Evolutionary conservation across 2,888 invertebrate genomes (phyloP).

Genomic region (Tryphoninae sp.): DNA sequence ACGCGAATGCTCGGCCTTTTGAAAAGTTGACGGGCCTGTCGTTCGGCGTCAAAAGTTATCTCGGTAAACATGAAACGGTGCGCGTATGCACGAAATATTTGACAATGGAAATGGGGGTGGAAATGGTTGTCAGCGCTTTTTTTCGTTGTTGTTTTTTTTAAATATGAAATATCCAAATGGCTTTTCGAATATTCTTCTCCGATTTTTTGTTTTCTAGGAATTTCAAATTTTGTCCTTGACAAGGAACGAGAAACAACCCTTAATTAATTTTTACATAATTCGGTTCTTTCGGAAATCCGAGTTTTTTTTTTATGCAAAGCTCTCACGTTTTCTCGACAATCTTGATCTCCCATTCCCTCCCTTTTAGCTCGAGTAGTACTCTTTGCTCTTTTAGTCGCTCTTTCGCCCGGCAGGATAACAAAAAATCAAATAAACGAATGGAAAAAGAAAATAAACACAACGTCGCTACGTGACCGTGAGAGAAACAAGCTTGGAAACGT

Average conservation of each 20-base stretch:
- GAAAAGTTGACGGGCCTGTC: neutral
- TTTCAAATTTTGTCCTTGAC: too few species aligned
- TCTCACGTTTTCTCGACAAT: neutral
- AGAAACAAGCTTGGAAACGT: constrained; percentile 28
- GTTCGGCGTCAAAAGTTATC: constrained; percentile 9
- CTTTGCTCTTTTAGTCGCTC: constrained; percentile 37
- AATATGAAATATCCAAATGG: too few species aligned
- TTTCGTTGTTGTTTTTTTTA: neutral
- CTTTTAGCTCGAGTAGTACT: constrained; percentile 1
- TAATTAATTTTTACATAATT: too few species aligned
- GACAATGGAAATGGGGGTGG: neutral
- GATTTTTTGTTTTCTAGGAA: too few species aligned
- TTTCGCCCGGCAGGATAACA: constrained; percentile 1
- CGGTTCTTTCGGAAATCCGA: neutral
- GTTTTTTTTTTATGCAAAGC: neutral
- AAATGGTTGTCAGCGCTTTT: neutral
- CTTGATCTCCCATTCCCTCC: neutral
- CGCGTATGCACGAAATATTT: neutral
- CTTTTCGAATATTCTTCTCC: too few species aligned
- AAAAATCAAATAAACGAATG: constrained; percentile 13
- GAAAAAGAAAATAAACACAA: constrained; percentile 40
- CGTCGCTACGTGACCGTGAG: constrained; percentile 49
- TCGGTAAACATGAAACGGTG: neutral
- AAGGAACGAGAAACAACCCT: too few species aligned
- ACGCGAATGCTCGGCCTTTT: constrained; percentile 1